Evolutionary conservation across 2,888 invertebrate genomes (phyloP), one percentile per base, ranked within the genome.

Genomic region (Fabriciana adippe): DNA sequence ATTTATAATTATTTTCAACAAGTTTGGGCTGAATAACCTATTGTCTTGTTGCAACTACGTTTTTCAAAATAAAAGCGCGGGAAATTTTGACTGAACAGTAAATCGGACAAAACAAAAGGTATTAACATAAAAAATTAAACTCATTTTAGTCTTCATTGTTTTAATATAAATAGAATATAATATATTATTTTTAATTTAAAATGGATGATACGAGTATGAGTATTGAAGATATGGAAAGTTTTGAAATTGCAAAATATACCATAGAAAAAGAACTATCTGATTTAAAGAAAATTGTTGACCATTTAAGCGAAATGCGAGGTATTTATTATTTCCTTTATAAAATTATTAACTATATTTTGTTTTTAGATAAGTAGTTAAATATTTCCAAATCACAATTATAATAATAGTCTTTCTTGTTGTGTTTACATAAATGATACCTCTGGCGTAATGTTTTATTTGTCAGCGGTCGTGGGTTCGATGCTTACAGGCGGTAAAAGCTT

Each of bases 291-390:
- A 78, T 85, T 57, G 80, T 85, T 2, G 85, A 91, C 64, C 81
- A 76, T 50, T 76, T 91, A 2, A 90, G 82, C 72, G 86, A 87
- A 79, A 86, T 90, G 82, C 80, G 89, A 86, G 90, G 90, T 89
- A 78, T 64, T n/a, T 50, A 13, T 47, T 26, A 1, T 21, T 41
- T 26, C 31, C 8, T 3, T 11, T 50, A 6, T 31, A 31, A 0
- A 35, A 0, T 35, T 0, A 35, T 1, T 35, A 35, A 35, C 1
- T 35, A 35, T 35, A 14, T 50, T 50, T 50, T 15, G 14, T n/a
- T n/a, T 50, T n/a, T 50, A 50, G 2, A 26, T 26, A 26, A 26
- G 26, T 26, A 26, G 4, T 26, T 26, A 26, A 4, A 4, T 26
- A 26, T 26, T 26, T 26, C 26, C 4, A 26, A 26, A 26, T 26